Evolutionary conservation across 53 echinoderm and acorn worm genomes (phyloP), one percentile per base, ranked within the genome.

Genomic region (Mesocentrotus franciscanus): DNA sequence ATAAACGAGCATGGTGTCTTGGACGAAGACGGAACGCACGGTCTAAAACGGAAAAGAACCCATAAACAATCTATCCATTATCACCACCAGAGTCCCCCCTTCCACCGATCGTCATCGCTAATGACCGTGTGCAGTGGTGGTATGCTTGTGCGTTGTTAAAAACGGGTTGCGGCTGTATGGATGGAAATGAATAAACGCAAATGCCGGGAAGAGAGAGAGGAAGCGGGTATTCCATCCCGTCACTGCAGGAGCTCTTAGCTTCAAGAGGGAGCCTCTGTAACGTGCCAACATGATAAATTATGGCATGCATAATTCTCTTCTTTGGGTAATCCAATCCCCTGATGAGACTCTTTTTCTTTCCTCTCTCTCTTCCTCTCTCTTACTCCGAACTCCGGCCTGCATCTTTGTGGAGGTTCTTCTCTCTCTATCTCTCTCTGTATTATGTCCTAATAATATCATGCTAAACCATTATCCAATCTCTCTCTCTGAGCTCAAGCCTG

Each of bases 261-360:
- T 91, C 58, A 55, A 72, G 92, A 56, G 93, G 39, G 60, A 27
- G 20, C 78, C 55, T 17, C 79, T 57, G 81, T 93, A 79, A 93
- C 83, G 81, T 83, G 93, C 61, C 59, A 81, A 79, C 56, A 93
- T 60, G 93, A 93, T 59, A 81, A 81, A 79, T 93, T 93, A 93
- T 81, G 93, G 93, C 93, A 93, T 93, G 93, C 93, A 93, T 93
- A 93, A 93, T 93, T 57, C 79, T 56, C 93, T 27, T 92, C 66
- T 72, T 60, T 10, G 39, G 71, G 92, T 92, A 92, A 92, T 92
- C 74, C 71, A 15, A 92, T 92, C 92, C 92, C 39, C n/a, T 74
- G 92, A 72, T 74, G 92, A 92, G 91, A 34, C 33, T 61, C 20
- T 91, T 91, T 30, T 61, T 66, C 66, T 59, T 66, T 22, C 16